These are phyloP conservation scores for Philaenus spumarius DNA, from an alignment of 1,140 invertebrate species.

Conservation along the genomic window DNA sequence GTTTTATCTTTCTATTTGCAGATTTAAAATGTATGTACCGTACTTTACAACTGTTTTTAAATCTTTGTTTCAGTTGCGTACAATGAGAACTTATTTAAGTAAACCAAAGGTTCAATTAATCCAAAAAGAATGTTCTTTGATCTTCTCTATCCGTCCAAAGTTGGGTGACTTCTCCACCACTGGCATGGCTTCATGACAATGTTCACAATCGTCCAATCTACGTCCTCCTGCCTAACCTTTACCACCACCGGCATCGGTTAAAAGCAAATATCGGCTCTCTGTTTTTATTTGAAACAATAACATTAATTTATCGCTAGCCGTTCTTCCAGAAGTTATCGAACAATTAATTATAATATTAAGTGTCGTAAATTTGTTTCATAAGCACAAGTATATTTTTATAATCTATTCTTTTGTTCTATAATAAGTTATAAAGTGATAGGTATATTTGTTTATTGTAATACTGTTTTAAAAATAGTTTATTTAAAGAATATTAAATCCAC, in stretches of 20 bases:
- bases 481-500: neutral
- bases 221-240: slow-evolving; percentile 11
- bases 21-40: too few relatives aligned
- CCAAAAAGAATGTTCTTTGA: too few relatives aligned
- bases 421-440: neutral
- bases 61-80: too few relatives aligned
- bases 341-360: too few relatives aligned
- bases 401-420: slow-evolving; percentile 10
- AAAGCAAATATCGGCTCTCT: neutral
- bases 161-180: neutral
- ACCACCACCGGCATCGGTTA: slow-evolving; percentile 17
- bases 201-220: neutral
- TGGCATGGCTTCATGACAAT: slow-evolving; percentile 18
- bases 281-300: neutral
- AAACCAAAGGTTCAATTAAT: too few relatives aligned
- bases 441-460: neutral
- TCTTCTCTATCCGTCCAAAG: neutral
- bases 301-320: neutral
- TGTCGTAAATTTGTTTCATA: neutral
- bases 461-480: slow-evolving; percentile 1
- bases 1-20: too few relatives aligned
- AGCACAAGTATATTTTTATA: slow-evolving; percentile 7
- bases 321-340: neutral
- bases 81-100: too few relatives aligned
- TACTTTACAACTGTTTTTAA: too few relatives aligned